Evolutionary conservation across 2,888 invertebrate genomes (phyloP).

Genomic region (Falcaria lacertinaria): DNA sequence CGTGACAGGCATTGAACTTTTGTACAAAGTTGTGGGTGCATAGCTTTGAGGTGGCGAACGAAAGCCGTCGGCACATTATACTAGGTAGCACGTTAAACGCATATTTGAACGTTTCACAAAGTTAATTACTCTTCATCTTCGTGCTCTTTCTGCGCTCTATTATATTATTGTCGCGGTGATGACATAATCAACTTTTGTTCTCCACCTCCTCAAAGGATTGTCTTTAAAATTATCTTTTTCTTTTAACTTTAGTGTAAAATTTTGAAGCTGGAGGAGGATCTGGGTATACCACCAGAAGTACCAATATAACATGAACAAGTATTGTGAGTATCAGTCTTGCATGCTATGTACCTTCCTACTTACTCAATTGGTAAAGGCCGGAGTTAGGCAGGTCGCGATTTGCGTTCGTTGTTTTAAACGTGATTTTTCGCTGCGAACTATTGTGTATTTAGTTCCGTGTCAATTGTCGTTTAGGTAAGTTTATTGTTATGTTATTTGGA

Average conservation of each 20-base stretch:
- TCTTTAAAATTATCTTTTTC: constrained; percentile 39
- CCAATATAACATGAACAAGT: constrained; percentile 52
- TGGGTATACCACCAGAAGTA: constrained; percentile 42
- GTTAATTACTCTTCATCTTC: background rate
- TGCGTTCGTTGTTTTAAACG: background rate
- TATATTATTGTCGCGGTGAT: constrained; percentile 2
- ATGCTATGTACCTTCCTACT: constrained; percentile 14
- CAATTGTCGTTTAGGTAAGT: constrained; percentile 27
- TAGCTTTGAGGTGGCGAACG: constrained; percentile 29
- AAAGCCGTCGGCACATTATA: constrained; percentile 11
- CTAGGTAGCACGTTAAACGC: background rate
- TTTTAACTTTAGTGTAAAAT: constrained; percentile 58
- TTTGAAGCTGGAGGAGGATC: constrained; percentile 45
- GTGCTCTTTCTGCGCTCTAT: background rate
- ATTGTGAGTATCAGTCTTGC: constrained; percentile 53
- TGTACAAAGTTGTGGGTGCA: constrained; percentile 65
- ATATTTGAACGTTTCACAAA: background rate
- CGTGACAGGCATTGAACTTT: constrained; percentile 59
- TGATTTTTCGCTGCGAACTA: background rate
- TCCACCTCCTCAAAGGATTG: constrained; percentile 21
- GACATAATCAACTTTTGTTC: constrained; percentile 19
- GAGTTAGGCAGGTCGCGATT: background rate
- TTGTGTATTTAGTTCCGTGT: constrained; percentile 2
- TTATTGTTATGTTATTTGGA: constrained; percentile 16
- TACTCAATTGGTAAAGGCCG: background rate